A percentile compares a stretch with the other conserved stretches of the same genome.
Evolutionary conservation across 2,113 vertebrate genomes (phyloP).

Genomic region (Oriolus oriolus): DNA sequence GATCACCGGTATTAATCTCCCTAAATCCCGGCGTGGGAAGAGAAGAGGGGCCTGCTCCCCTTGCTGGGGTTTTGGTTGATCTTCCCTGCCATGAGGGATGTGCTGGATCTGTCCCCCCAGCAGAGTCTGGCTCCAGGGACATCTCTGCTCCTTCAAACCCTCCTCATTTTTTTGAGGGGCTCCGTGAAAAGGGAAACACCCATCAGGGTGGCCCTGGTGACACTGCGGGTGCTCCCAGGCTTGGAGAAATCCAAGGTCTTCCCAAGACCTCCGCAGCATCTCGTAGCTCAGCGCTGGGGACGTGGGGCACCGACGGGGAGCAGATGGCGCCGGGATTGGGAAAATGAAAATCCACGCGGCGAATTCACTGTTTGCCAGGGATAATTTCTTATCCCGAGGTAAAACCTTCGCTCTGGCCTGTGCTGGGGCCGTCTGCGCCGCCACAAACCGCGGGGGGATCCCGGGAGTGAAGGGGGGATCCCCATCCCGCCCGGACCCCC

Average conservation of each 20-base stretch:
- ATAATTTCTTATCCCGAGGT: conserved; percentile 80
- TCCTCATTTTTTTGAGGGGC: not conserved
- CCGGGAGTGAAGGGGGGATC: accelerated
- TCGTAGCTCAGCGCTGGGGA: not conserved
- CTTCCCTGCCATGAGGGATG: accelerated
- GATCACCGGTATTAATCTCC: not conserved
- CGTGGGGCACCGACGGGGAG: conserved; percentile 64
- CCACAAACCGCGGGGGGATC: conserved; percentile 50
- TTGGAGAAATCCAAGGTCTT: not conserved
- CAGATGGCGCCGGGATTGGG: conserved; percentile 83
- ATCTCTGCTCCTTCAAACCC: not conserved
- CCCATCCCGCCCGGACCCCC: accelerated
- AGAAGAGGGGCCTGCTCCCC: not conserved
- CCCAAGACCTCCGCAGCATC: not conserved
- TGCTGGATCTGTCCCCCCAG: not conserved
- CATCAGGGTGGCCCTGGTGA: not conserved
- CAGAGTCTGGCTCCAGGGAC: accelerated
- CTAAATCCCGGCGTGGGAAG: not conserved
- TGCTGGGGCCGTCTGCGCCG: conserved; percentile 69
- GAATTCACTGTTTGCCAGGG: conserved; percentile 78
- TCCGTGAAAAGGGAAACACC: not conserved
- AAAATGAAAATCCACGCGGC: conserved; percentile 80
- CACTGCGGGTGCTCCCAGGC: accelerated
- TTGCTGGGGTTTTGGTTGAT: not conserved
- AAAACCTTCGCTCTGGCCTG: conserved; percentile 72